Conservation (phyloP, 1,140 invertebrate genomes). For the Neotoxoptera formosana region DNA sequence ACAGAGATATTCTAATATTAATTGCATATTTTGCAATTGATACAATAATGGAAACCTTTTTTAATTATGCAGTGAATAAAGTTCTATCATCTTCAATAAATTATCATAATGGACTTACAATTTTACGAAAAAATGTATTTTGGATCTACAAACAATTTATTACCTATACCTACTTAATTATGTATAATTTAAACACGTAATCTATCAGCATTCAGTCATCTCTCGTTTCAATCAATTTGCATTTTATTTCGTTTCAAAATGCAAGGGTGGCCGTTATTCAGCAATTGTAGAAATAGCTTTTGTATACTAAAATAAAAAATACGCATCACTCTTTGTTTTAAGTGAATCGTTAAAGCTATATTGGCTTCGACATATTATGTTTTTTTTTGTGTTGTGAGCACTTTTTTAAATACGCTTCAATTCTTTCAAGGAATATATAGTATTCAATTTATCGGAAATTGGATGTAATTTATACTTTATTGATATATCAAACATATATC, state of each 20-base stretch:
- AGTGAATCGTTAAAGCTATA: slow-evolving; percentile 2
- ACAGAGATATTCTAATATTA: background rate
- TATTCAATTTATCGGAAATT: background rate
- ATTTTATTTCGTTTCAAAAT: background rate
- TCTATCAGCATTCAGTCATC: background rate
- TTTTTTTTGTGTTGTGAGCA: background rate
- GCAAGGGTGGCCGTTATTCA: background rate
- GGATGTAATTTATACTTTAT: background rate
- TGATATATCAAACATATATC: no score
- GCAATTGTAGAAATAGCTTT: background rate
- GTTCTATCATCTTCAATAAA: background rate
- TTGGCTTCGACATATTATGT: background rate
- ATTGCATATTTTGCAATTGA: background rate
- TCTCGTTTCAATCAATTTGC: background rate
- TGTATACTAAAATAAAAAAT: background rate
- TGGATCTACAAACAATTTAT: background rate
- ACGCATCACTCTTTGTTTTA: background rate
- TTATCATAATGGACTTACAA: background rate
- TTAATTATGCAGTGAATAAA: background rate
- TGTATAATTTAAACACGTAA: background rate
- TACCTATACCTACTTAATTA: background rate
- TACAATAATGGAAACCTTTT: background rate
- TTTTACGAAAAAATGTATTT: background rate
- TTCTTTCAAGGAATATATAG: background rate
- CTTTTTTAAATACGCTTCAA: background rate